Conservation (phyloP, 2,113 vertebrate genomes). For the Quiscalus mexicanus region DNA sequence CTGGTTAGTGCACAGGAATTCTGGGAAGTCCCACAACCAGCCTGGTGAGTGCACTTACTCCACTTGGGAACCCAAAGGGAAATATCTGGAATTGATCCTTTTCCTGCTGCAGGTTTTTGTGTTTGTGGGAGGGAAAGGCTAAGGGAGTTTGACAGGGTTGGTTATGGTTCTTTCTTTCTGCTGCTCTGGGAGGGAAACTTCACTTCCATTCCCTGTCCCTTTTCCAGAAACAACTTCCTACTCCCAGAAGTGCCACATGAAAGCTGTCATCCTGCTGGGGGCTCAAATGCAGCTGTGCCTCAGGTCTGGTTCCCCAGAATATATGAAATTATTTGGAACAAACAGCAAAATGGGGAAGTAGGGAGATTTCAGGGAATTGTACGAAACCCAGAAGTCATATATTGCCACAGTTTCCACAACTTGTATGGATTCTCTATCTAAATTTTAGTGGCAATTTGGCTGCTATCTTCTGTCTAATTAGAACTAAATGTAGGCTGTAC, state of each 20-base stretch:
- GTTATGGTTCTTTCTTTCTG: not conserved
- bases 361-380: not conserved
- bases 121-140: not conserved
- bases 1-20: not conserved
- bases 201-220: not conserved
- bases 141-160: not conserved
- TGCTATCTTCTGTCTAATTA: conserved; percentile 43
- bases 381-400: not conserved
- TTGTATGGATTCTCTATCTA: not conserved
- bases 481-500: not conserved
- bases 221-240: not conserved
- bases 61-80: not conserved
- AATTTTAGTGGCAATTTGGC: not conserved
- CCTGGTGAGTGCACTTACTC: not conserved
- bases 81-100: not conserved
- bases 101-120: not conserved
- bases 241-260: not conserved
- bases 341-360: not conserved
- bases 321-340: not conserved
- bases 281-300: not conserved
- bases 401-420: not conserved
- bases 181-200: not conserved
- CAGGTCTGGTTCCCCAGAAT: not conserved
- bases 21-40: not conserved
- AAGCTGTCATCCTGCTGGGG: not conserved